Evolutionary conservation across 2,888 invertebrate species (phyloP), one percentile per base, ranked within the genome.

Genomic region (Drosophila mettleri): DNA sequence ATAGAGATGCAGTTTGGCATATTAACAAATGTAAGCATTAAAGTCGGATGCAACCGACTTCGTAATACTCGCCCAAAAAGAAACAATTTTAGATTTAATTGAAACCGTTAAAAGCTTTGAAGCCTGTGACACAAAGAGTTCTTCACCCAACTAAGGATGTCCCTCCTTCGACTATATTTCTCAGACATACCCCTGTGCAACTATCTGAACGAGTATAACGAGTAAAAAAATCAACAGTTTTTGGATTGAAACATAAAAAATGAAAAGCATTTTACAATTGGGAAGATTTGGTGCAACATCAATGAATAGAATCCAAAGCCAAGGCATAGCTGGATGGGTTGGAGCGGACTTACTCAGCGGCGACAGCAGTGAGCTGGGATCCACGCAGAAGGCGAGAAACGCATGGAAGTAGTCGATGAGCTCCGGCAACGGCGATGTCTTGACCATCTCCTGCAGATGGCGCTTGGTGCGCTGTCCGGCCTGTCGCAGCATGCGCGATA

Each of bases 401-500:
- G 99, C 95, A 91, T 99, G 99, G 69, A 99, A 95, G 89, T 99
- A 97, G 89, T 99, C 99, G 59, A 99, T 93, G 9, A 98, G 94
- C 72, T 98, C 97, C 18, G 95, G 93, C 31, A 99, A 93, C 0
- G 96, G 95, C 29, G 96, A 95, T 2, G 94, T 94, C 74, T 95
- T 95, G 0, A 98, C 95, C 93, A 97, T 96, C 73, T 96, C 95
- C 64, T 95, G 93, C 29, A 94, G 88, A n/a, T 94, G 93, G 0
- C 91, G 88, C 6, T 94, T 94, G 31, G 94, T 94, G 8, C 93
- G 92, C 3, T 93, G 91, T 2, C 93, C 93, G 0, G 94, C 93
- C 16, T 94, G 94, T 6, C 96, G 94, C 69, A 97, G 94, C 69
- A 98, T 93, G 43, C 96, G 95, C 1, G 94, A 94, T 0, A 99